phyloP scores from a whole-genome alignment of 2,113 vertebrate genomes.

The Otocyon megalotis region DNA sequence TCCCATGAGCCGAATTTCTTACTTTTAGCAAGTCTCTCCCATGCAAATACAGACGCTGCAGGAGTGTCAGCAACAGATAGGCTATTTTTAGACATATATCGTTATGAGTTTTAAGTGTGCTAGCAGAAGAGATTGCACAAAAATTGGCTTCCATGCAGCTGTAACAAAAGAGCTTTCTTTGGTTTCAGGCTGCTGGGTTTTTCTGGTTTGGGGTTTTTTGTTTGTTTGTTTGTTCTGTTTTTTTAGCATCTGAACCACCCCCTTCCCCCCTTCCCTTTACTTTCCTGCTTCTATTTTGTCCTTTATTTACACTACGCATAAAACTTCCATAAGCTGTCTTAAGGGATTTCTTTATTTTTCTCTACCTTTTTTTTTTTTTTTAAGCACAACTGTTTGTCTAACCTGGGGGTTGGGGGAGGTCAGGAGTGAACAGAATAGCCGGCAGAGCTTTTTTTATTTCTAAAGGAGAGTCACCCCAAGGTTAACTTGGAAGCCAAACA shows the following conservation, averaged over 20 bases:
- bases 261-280: background rate
- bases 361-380: slow-evolving; percentile 70
- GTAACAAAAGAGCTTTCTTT: slow-evolving; percentile 22
- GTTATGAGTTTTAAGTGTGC: background rate
- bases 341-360: slow-evolving; percentile 65
- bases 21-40: background rate
- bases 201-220: background rate
- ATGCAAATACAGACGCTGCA: too few relatives aligned
- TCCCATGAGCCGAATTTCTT: background rate
- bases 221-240: background rate
- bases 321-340: slow-evolving; percentile 77
- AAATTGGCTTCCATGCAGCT: background rate
- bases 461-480: slow-evolving; percentile 83
- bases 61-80: too few relatives aligned
- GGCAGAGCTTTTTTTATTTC: slow-evolving; percentile 78
- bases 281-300: slow-evolving; percentile 32
- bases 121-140: background rate
- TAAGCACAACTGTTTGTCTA: slow-evolving; percentile 81
- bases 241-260: background rate
- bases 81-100: background rate
- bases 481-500: slow-evolving; percentile 84
- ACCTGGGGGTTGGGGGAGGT: slow-evolving; percentile 20
- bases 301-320: slow-evolving; percentile 46
- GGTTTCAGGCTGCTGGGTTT: background rate
- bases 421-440: slow-evolving; percentile 38